Conservation (phyloP, 1,140 invertebrate species). For the Oppia nitens region DNA sequence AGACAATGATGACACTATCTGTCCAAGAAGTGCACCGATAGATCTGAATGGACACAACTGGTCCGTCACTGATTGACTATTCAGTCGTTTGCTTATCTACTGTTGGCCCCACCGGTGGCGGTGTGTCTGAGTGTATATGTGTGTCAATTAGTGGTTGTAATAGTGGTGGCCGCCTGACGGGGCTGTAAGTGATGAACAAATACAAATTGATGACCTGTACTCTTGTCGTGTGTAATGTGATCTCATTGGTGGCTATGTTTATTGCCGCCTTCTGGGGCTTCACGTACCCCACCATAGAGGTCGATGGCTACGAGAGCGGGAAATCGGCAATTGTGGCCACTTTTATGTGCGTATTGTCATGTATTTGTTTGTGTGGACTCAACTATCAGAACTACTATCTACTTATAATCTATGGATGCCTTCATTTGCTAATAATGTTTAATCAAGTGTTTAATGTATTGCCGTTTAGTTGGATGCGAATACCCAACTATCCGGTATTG, state of each 20-base stretch:
- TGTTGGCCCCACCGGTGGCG: too few species aligned
- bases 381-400: conserved; percentile 14
- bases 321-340: conserved; percentile 9
- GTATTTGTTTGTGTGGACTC: conserved; percentile 11
- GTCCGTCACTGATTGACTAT: too few species aligned
- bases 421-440: conserved; percentile 9
- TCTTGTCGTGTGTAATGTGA: conserved; percentile 8
- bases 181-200: conserved; percentile 9
- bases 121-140: too few species aligned
- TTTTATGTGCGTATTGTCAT: conserved; percentile 6
- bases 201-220: conserved; percentile 10
- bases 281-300: conserved; percentile 5
- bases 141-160: too few species aligned
- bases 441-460: conserved; percentile 9
- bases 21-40: too few species aligned
- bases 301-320: conserved; percentile 10
- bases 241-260: conserved; percentile 11
- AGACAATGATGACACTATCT: too few species aligned
- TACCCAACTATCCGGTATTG: conserved; percentile 8
- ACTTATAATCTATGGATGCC: conserved; percentile 4
- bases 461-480: conserved; percentile 9
- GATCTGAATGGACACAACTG: too few species aligned
- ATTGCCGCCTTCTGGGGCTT: conserved; percentile 15
- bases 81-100: too few species aligned
- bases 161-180: too few species aligned